Conservation (phyloP, 2,888 invertebrate genomes). For the Listrodromus nycthemerus region DNA sequence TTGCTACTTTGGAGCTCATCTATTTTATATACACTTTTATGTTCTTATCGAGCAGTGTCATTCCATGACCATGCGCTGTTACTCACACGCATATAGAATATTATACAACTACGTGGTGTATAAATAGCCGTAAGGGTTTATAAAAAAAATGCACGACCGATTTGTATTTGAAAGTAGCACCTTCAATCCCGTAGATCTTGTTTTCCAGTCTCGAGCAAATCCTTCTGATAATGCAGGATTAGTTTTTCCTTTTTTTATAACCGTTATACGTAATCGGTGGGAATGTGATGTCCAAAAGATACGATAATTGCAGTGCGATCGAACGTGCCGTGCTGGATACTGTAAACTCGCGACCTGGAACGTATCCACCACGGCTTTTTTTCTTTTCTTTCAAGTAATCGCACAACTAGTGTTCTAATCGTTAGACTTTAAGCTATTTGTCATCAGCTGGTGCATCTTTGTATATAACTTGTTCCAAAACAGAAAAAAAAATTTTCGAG, state of each 20-base stretch:
- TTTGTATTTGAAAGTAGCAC: not conserved
- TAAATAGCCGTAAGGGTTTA: conserved; percentile 42
- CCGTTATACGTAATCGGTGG: conserved; percentile 32
- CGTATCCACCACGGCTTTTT: conserved; percentile 4
- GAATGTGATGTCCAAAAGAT: conserved; percentile 63
- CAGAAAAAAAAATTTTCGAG: conserved; percentile 40
- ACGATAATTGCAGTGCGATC: conserved; percentile 52
- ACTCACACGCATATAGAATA: conserved; percentile 12
- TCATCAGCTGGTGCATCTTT: conserved; percentile 63
- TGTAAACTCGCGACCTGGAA: conserved; percentile 17
- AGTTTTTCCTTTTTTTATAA: no score
- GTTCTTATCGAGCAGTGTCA: conserved; percentile 18
- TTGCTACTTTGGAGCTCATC: conserved; percentile 51
- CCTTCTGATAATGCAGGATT: conserved; percentile 27
- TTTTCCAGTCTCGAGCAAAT: not conserved
- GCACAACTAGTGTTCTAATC: conserved; percentile 54
- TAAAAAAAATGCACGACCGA: conserved; percentile 32
- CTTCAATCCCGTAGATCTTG: not conserved
- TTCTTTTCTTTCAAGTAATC: conserved; percentile 35
- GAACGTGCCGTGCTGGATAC: conserved; percentile 5
- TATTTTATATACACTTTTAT: conserved; percentile 48
- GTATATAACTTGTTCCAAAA: conserved; percentile 65
- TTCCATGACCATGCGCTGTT: conserved; percentile 51
- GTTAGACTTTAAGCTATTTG: conserved; percentile 51
- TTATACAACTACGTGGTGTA: conserved; percentile 44